Evolutionary conservation across 1,140 invertebrate species (phyloP).

Genomic region (Coenobita brevimanus): DNA sequence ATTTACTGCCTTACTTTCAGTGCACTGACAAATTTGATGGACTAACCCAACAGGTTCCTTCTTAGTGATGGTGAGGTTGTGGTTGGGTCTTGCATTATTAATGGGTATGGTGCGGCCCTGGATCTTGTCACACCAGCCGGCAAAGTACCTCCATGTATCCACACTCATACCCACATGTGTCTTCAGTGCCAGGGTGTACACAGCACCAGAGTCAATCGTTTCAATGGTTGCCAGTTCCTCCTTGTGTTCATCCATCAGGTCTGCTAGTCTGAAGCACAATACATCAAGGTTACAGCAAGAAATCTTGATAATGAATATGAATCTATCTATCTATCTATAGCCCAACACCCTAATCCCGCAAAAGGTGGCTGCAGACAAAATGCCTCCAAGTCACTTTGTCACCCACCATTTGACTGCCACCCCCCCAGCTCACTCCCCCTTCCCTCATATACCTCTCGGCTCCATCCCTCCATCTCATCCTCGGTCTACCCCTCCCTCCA

Average conservation of each 20-base stretch:
- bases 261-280: conserved; percentile 81
- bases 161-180: conserved; percentile 96
- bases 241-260: conserved; percentile 94
- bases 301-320: background rate
- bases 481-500: too few species aligned
- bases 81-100: conserved; percentile 88
- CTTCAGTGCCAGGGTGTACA: conserved; percentile 95
- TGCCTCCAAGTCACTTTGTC: too few species aligned
- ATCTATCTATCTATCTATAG: too few species aligned
- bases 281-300: conserved; percentile 3
- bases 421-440: too few species aligned
- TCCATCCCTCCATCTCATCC: too few species aligned
- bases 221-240: conserved; percentile 96
- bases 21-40: too few species aligned
- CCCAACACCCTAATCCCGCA: too few species aligned
- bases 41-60: conserved; percentile 88
- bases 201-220: conserved; percentile 93
- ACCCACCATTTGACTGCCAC: too few species aligned
- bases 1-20: too few species aligned
- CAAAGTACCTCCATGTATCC: conserved; percentile 93
- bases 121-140: conserved; percentile 77
- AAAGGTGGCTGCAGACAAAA: too few species aligned
- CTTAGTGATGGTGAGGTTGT: conserved; percentile 90
- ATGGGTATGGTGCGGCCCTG: conserved; percentile 75
- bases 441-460: too few species aligned